A percentile compares a stretch with the other conserved stretches of the same genome.
Conservation (phyloP, 2,888 invertebrate genomes). For the Margaritifera margaritifera region DNA sequence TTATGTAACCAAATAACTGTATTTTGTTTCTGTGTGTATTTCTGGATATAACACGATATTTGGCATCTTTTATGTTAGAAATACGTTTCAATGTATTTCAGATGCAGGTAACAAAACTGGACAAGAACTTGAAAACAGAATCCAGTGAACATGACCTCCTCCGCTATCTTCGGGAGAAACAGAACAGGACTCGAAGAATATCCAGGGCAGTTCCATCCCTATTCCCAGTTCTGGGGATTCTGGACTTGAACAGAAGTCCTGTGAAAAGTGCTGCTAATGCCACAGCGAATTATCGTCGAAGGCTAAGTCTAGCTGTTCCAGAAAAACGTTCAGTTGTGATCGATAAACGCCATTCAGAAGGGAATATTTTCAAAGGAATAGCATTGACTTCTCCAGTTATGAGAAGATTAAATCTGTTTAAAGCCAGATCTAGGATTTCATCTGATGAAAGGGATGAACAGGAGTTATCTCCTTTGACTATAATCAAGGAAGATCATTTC, state of each 20-base stretch:
- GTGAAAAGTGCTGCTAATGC: conserved; percentile 19
- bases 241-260: conserved; percentile 2
- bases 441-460: no score
- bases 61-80: no score
- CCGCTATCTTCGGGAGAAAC: conserved; percentile 46
- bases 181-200: conserved; percentile 41
- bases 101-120: conserved; percentile 35
- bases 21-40: no score
- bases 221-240: background rate
- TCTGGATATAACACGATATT: no score
- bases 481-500: no score
- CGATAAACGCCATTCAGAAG: no score
- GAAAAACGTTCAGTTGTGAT: conserved; percentile 11
- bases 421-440: no score
- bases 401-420: no score
- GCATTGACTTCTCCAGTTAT: no score
- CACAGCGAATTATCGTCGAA: conserved; percentile 41
- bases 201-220: conserved; percentile 27
- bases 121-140: conserved; percentile 42
- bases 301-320: conserved; percentile 43
- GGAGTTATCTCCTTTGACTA: no score
- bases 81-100: conserved; percentile 9
- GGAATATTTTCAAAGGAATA: no score
- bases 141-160: conserved; percentile 46
- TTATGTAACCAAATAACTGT: no score